phyloP scores from a whole-genome alignment of 2,113 vertebrate species.

The Neolamprologus kungweensis region DNA sequence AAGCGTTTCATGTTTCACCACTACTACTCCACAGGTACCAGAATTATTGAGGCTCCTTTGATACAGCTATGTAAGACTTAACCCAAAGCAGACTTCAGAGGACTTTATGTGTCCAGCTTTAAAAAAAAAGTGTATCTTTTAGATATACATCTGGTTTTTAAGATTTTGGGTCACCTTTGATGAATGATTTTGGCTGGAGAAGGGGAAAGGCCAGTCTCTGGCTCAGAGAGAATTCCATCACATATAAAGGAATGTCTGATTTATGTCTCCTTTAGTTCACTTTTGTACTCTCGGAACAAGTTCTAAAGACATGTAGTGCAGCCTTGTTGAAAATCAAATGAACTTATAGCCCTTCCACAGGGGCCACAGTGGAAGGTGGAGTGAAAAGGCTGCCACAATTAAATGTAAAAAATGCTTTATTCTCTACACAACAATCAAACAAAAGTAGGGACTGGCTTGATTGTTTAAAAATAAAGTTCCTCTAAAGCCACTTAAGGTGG shows the following conservation, averaged over 20 bases:
- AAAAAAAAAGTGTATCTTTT: neutral
- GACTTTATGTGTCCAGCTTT: neutral
- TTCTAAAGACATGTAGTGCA: neutral
- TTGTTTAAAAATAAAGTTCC: neutral
- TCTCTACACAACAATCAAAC: neutral
- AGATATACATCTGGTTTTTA: slow-evolving; percentile 10
- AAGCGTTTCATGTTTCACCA: neutral
- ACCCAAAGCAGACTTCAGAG: slow-evolving; percentile 8
- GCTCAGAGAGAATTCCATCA: neutral
- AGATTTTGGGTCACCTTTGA: neutral
- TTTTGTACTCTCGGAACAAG: neutral
- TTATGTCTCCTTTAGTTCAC: neutral
- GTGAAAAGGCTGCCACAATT: neutral
- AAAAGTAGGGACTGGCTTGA: neutral
- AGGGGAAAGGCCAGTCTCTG: neutral
- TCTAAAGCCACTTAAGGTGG: neutral
- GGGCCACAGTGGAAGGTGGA: neutral
- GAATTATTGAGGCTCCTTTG: neutral
- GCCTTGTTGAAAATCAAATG: neutral
- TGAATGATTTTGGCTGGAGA: neutral
- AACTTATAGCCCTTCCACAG: too few species aligned
- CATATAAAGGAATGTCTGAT: neutral
- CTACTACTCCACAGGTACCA: neutral
- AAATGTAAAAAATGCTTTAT: neutral
- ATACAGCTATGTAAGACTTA: neutral